Evolutionary conservation across 1,140 invertebrate genomes (phyloP), one percentile per base, ranked within the genome.

Genomic region (Cydia amplana): DNA sequence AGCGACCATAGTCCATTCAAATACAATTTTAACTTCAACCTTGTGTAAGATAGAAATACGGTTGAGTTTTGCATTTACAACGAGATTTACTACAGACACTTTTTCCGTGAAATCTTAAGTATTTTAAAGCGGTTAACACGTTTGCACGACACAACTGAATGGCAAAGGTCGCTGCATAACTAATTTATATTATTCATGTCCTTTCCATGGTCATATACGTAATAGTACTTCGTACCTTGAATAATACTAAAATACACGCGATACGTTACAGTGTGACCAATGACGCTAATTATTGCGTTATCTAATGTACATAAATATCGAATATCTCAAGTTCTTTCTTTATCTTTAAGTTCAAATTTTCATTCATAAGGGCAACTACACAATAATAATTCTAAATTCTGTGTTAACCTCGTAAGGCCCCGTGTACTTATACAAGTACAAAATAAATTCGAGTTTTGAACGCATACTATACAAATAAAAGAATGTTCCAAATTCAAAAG

Each of bases 161-260:
- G 5, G 28, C 28, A 67, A 36, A 43, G 32, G 65, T 70, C 6
- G 65, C 36, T 65, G 64, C 64, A 65, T 65, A 32, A 28, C 23
- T 65, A 10, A 60, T 60, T 60, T 60, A 60, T 23, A 23, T 60
- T 14, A 51, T 51, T 7, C 20, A 23, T 60, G 55, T 60, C 18
- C 55, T 60, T 60, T 60, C 55, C 55, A 60, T 23, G 55, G 20
- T 23, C 55, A 23, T n/a, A 18, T 28, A 28, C 28, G 28, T 28
- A n/a, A 7, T 51, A n/a, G 43, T 43, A 12, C 14, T 14, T 14
- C 10, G 10, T 18, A 18, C 16, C 49, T 3, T 0, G 49, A 51
- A n/a, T 12, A 60, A 20, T 60, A 23, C 20, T 60, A 7, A 60
- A 60, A 23, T 60, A 60, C 55, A 60, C 10, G 55, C 55, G 20